Evolutionary conservation across 1,140 invertebrate species (phyloP).

Genomic region (Caenorhabditis inopinata): DNA sequence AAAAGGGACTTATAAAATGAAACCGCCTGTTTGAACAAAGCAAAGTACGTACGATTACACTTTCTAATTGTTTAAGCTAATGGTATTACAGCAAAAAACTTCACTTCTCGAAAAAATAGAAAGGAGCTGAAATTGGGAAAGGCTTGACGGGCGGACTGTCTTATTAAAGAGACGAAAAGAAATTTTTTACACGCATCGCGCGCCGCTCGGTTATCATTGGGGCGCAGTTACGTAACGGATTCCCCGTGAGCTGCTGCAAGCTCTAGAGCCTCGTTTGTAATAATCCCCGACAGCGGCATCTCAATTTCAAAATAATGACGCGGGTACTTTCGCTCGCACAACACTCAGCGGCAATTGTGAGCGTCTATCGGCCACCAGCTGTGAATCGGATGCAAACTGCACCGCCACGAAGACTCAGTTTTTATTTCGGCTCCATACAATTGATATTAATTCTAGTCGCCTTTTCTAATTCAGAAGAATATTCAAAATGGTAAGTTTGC

Average conservation of each 20-base stretch:
- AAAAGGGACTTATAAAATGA: neutral
- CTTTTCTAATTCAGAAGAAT: too few relatives aligned
- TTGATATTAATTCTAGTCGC: neutral
- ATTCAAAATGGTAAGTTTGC: conserved; percentile 22
- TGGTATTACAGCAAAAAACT: neutral
- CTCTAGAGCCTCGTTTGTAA: neutral
- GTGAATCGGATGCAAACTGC: neutral
- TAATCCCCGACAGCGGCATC: conserved; percentile 23
- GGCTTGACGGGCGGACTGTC: neutral
- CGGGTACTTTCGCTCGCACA: conserved; percentile 21
- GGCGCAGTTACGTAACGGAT: neutral
- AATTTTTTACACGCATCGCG: neutral
- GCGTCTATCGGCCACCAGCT: conserved; percentile 7
- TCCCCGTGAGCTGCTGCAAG: neutral
- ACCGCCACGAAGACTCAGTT: neutral
- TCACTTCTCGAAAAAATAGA: neutral
- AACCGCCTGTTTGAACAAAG: neutral
- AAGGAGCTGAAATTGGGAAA: neutral
- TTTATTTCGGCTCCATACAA: neutral
- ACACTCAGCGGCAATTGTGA: conserved; percentile 3
- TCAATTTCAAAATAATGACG: conserved; percentile 32
- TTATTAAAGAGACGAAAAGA: neutral
- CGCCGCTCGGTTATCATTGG: neutral
- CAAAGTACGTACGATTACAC: too few relatives aligned
- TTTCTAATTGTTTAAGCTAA: too few relatives aligned